Conservation (phyloP, 2,888 invertebrate species). For the Caenorhabditis zanzibari region DNA sequence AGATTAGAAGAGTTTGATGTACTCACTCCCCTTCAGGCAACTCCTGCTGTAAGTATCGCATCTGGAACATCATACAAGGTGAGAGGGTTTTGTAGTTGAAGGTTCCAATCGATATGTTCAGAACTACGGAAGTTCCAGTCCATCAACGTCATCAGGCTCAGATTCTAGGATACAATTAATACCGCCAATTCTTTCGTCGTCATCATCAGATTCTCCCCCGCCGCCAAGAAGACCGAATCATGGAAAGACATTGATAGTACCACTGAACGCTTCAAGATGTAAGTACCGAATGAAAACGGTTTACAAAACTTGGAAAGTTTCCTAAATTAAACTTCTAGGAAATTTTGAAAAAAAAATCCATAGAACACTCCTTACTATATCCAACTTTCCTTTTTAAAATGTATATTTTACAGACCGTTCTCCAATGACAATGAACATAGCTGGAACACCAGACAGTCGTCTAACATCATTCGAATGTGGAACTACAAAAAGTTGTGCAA, state of each 20-base stretch:
- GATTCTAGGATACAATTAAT: slow-evolving; percentile 61
- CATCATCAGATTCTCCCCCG: slow-evolving; percentile 68
- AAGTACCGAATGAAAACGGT: background rate
- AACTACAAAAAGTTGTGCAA: slow-evolving; percentile 81
- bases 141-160: slow-evolving; percentile 55
- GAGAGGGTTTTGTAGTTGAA: background rate
- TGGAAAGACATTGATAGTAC: slow-evolving; percentile 78
- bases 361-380: too few relatives aligned
- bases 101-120: background rate
- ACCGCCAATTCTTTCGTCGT: slow-evolving; percentile 50
- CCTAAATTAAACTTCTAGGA: too few relatives aligned
- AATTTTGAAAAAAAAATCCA: too few relatives aligned
- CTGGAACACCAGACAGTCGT: slow-evolving; percentile 79
- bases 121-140: slow-evolving; percentile 57
- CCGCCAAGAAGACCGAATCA: slow-evolving; percentile 68
- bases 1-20: slow-evolving; percentile 81
- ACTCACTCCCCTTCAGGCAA: slow-evolving; percentile 78
- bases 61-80: slow-evolving; percentile 43
- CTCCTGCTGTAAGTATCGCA: slow-evolving; percentile 68
- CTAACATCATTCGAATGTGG: slow-evolving; percentile 80
- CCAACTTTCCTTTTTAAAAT: background rate
- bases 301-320: background rate
- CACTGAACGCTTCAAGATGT: slow-evolving; percentile 75
- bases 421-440: slow-evolving; percentile 69
- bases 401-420: slow-evolving; percentile 73